Evolutionary conservation across 2,113 vertebrate species (phyloP).

Genomic region (Coregonus clupeaformis): DNA sequence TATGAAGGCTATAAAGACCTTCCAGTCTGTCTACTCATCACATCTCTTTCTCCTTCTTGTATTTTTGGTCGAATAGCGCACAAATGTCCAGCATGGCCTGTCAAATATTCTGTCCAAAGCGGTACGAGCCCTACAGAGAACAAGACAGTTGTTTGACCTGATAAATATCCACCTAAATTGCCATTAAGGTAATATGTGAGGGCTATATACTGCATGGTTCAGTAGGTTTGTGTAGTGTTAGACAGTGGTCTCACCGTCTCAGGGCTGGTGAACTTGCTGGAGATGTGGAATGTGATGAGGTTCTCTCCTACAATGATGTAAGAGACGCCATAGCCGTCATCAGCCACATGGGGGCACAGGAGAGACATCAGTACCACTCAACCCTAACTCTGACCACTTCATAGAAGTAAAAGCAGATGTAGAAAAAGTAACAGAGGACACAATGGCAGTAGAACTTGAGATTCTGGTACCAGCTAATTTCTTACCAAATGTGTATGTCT

Average conservation of each 20-base stretch:
- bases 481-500: background rate
- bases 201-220: background rate
- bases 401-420: no score
- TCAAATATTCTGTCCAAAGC: slow-evolving; percentile 82
- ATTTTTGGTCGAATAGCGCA: slow-evolving; percentile 74
- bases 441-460: no score
- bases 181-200: background rate
- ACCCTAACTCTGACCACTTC: background rate
- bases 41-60: slow-evolving; percentile 51
- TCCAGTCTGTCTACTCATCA: background rate
- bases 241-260: slow-evolving; percentile 78
- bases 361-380: background rate
- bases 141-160: slow-evolving; percentile 25
- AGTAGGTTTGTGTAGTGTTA: slow-evolving; percentile 20
- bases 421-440: no score
- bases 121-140: slow-evolving; percentile 79
- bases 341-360: slow-evolving; percentile 79
- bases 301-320: slow-evolving; percentile 92
- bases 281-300: slow-evolving; percentile 90
- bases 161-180: slow-evolving; percentile 61
- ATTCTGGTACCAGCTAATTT: no score
- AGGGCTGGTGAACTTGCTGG: slow-evolving; percentile 88
- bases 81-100: slow-evolving; percentile 86
- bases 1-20: slow-evolving; percentile 23
- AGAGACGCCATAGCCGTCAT: slow-evolving; percentile 92